phyloP scores from a whole-genome alignment of 2,888 invertebrate genomes.

The Cerastis leucographa region DNA sequence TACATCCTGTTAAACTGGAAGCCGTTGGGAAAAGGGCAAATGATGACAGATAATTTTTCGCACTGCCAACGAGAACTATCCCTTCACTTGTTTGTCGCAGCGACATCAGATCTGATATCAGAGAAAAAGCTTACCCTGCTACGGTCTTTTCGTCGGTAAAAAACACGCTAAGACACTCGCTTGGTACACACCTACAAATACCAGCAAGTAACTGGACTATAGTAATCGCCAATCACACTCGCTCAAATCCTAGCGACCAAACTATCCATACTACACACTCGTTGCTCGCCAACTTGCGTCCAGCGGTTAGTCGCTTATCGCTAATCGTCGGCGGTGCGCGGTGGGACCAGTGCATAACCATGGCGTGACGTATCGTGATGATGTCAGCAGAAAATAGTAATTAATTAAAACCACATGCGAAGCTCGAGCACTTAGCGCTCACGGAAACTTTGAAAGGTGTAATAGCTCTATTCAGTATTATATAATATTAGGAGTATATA shows the following conservation, averaged over 20 bases:
- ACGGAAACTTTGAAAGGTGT: constrained; percentile 42
- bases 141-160: background rate
- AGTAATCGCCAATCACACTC: background rate
- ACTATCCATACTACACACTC: background rate
- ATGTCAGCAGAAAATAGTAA: constrained; percentile 52
- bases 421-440: constrained; percentile 24
- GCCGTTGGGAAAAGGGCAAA: background rate
- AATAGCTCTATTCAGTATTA: constrained; percentile 40
- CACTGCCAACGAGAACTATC: background rate
- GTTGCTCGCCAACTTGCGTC: background rate
- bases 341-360: background rate
- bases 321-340: background rate
- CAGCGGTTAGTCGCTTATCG: background rate
- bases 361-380: constrained; percentile 41
- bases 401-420: constrained; percentile 44
- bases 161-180: too few species aligned
- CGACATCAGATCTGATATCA: too few species aligned
- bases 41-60: background rate
- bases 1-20: background rate
- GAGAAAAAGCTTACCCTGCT: background rate
- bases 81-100: background rate
- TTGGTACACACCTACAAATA: background rate
- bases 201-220: background rate
- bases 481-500: too few species aligned
- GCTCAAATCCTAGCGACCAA: background rate